Base-by-base conservation (phyloP, 2,888 invertebrate species). In the Drosophila algonquin region DNA sequence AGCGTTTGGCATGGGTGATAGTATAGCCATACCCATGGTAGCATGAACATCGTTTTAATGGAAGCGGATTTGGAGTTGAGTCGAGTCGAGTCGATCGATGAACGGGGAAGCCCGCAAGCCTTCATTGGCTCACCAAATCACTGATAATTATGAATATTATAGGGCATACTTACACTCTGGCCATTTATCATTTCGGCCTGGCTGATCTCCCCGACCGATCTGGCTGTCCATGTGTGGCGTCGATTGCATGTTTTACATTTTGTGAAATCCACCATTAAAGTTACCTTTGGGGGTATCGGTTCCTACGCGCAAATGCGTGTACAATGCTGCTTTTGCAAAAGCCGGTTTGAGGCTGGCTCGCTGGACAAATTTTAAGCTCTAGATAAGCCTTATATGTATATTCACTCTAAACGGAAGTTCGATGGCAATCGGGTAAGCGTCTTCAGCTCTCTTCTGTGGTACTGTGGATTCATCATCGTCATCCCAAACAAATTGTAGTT, bases 171-270 rank as follows among this genome's bases (percentile, higher is more conserved):
- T 75, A 51, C 76, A 74, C 75, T 72, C 62, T 59, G 68, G 69
- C 59, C 74, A 79, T 81, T 81, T 79, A 79, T 81, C 80, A 81
- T 77, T 73, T 78, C 68, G 57, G 69, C 67, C 14, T 57, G n/a
- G 18, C 73, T 52, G 67, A 7, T 30, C 30, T 30, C 7, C 7
- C 30, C 8, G 30, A 8, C 30, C 2, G 30, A 30, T 30, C 30
- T 30, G 30, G 30, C 30, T 30, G 30, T 7, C 30, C 30, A 7
- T 30, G 30, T 30, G 67, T 63, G 75, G 55, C 63, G 68, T 75
- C 74, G 68, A 64, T 68, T 76, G 81, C 81, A 79, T 81, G 80
- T 79, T 81, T 81, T 70, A 80, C 80, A 80, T 76, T 81, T 79
- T 79, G 81, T 79, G 74, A 80, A 76, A 78, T 58, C 80, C 64